phyloP scores from a whole-genome alignment of 2,888 invertebrate genomes.

The Norana najaformis region DNA sequence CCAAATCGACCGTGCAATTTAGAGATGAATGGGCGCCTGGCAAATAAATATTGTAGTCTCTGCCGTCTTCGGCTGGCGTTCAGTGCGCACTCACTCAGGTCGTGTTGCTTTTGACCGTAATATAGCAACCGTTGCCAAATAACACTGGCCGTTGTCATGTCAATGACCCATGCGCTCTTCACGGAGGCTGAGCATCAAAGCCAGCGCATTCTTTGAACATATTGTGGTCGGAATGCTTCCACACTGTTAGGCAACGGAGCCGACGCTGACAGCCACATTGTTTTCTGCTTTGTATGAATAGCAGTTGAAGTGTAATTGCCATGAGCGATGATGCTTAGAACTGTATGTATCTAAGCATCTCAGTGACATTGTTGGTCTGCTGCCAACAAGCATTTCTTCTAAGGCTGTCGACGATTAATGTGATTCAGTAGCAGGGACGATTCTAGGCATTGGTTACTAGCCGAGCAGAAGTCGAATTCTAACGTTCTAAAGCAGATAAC shows the following conservation, averaged over 20 bases:
- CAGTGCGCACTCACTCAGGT: not conserved
- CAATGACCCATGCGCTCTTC: not conserved
- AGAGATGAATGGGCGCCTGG: not conserved
- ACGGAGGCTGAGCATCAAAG: not conserved
- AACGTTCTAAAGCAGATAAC: not conserved
- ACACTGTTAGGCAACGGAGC: not conserved
- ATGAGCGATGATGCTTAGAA: not conserved
- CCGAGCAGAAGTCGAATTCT: not conserved
- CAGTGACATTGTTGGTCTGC: not conserved
- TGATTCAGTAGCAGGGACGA: not conserved
- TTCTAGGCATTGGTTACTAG: not conserved
- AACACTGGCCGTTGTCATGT: not conserved
- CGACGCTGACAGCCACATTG: not conserved
- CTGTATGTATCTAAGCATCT: not conserved
- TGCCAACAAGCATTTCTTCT: not conserved
- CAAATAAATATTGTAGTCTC: no score
- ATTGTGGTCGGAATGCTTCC: not conserved
- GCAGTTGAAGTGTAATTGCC: not conserved
- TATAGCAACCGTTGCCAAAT: not conserved
- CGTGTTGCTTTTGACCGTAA: not conserved
- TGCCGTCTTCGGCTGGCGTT: slow-evolving; percentile 1
- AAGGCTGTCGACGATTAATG: not conserved
- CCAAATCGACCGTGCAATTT: not conserved
- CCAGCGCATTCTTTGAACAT: not conserved
- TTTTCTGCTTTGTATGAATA: no score